Conservation (phyloP, 2,797 vertebrate genomes). For the Tachyglossus aculeatus region DNA sequence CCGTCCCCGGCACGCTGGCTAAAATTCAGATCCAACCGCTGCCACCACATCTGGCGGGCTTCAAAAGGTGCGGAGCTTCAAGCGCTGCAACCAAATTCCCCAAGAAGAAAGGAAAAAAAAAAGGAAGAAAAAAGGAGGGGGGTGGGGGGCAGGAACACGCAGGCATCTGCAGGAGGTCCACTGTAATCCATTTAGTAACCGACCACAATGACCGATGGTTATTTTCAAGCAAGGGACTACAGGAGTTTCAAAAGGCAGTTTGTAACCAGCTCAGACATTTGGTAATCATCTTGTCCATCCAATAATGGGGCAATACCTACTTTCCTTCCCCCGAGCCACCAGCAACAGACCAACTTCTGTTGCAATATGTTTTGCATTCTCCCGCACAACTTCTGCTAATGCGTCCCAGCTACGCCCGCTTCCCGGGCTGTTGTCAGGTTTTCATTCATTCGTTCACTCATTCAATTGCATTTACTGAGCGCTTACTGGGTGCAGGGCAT, state of each 20-base stretch:
- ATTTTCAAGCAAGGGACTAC: slow-evolving; percentile 8
- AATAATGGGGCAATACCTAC: slow-evolving; percentile 26
- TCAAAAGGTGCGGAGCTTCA: slow-evolving; percentile 13
- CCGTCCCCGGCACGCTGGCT: neutral
- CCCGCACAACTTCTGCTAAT: slow-evolving; percentile 16
- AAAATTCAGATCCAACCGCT: neutral
- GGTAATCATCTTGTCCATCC: slow-evolving; percentile 21
- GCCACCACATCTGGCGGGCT: neutral
- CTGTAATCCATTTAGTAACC: slow-evolving; percentile 59
- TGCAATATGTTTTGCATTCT: neutral
- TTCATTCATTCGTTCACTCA: too few relatives aligned
- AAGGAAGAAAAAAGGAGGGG: slow-evolving; percentile 42
- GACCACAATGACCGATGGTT: slow-evolving; percentile 28
- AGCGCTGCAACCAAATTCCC: slow-evolving; percentile 15
- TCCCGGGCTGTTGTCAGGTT: slow-evolving; percentile 26
- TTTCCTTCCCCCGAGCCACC: slow-evolving; percentile 13
- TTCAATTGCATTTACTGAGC: too few relatives aligned
- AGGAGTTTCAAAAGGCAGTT: slow-evolving; percentile 52
- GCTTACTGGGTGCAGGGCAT: too few relatives aligned
- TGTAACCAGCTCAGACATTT: slow-evolving; percentile 20
- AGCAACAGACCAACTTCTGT: neutral
- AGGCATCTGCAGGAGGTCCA: slow-evolving; percentile 12
- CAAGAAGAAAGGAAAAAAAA: slow-evolving; percentile 13
- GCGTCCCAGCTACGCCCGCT: too few relatives aligned
- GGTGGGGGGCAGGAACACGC: slow-evolving; percentile 32